A percentile compares a stretch with the other conserved stretches of the same genome.
Conservation (phyloP, 2,797 vertebrate species). For the Micromesistius poutassou region DNA sequence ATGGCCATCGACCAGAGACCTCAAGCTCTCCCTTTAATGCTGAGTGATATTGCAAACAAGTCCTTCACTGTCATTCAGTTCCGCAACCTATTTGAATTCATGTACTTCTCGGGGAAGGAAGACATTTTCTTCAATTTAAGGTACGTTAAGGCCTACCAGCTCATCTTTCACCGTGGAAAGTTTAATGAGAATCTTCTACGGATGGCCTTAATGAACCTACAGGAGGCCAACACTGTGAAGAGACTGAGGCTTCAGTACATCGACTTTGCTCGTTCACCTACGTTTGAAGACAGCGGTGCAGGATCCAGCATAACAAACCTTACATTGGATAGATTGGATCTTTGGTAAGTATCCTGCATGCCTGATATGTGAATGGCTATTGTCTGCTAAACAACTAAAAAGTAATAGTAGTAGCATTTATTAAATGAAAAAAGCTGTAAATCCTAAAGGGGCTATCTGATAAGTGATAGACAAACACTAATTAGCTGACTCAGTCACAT, state of each 20-base stretch:
- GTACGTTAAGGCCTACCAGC: constrained; percentile 46
- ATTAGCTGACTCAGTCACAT: background rate
- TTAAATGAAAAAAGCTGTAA: background rate
- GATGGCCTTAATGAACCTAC: constrained; percentile 74
- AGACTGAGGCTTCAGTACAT: constrained; percentile 73
- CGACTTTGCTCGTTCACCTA: constrained; percentile 81
- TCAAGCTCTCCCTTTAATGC: constrained; percentile 58
- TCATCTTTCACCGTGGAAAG: constrained; percentile 81
- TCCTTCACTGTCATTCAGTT: constrained; percentile 73
- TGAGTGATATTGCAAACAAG: constrained; percentile 75
- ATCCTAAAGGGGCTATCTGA: background rate
- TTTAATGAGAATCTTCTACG: constrained; percentile 82
- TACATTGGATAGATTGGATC: constrained; percentile 65
- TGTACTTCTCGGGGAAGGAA: constrained; percentile 64
- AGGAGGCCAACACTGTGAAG: constrained; percentile 52
- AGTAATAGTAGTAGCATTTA: background rate
- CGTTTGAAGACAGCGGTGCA: constrained; percentile 45
- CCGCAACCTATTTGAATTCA: constrained; percentile 83
- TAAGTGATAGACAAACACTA: background rate
- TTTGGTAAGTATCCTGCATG: constrained; percentile 62
- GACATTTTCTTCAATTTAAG: constrained; percentile 76
- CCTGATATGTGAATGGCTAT: background rate
- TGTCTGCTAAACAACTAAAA: background rate
- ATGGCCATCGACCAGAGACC: constrained; percentile 74
- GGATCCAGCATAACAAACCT: constrained; percentile 63